Evolutionary conservation across 2,113 vertebrate species (phyloP).

Genomic region (Chroicocephalus ridibundus): DNA sequence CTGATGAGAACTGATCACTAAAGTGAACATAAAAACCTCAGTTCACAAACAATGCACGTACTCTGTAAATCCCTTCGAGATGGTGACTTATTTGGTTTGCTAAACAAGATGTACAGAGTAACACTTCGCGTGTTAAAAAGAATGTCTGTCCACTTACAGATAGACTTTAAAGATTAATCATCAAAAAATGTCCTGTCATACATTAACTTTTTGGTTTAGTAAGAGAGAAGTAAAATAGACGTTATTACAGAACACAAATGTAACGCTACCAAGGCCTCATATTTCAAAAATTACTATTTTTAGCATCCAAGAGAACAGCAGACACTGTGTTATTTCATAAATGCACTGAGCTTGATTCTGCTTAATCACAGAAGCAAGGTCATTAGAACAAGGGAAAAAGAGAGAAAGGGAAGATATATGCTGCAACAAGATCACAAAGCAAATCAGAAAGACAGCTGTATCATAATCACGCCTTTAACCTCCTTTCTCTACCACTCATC

Average conservation of each 20-base stretch:
- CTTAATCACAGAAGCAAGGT: neutral
- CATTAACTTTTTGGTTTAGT: neutral
- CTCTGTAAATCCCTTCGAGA: neutral
- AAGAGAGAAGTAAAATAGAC: accelerated
- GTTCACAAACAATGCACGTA: neutral
- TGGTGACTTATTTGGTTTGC: neutral
- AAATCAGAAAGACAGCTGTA: neutral
- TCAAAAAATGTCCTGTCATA: neutral
- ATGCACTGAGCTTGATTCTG: neutral
- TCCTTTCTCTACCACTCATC: neutral
- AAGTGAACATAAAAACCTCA: neutral
- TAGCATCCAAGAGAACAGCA: neutral
- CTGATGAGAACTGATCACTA: neutral
- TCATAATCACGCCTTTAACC: neutral
- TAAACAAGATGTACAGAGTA: neutral
- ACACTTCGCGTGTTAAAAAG: neutral
- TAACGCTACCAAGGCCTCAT: accelerated
- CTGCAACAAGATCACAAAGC: neutral
- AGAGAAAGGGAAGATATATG: neutral
- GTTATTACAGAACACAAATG: neutral
- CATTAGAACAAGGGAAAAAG: neutral
- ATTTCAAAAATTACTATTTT: neutral
- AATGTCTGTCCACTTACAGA: neutral
- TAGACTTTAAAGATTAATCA: neutral
- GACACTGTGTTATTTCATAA: neutral